Conservation (phyloP, 1,140 invertebrate genomes). For the Eufriesea mexicana region DNA sequence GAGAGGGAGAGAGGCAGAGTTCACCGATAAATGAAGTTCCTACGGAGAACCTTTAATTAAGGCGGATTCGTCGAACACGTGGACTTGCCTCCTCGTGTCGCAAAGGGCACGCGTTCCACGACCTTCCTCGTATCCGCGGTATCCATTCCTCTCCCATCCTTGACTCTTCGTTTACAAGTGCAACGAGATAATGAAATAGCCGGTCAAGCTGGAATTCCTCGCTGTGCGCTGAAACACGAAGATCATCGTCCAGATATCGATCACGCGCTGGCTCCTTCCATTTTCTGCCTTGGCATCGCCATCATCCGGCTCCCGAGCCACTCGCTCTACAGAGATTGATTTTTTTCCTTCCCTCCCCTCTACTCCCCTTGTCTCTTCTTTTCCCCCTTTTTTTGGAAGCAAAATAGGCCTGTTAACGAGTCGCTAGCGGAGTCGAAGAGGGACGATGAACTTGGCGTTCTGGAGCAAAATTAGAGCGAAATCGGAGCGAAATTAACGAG, state of each 20-base stretch:
- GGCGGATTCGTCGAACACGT: conserved; percentile 43
- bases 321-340: conserved; percentile 20
- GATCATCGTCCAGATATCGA: conserved; percentile 33
- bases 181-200: conserved; percentile 51
- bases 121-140: conserved; percentile 13
- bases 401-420: conserved; percentile 5
- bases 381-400: neutral
- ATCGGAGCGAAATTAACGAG: conserved; percentile 11
- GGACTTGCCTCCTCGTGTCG: conserved; percentile 38
- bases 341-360: neutral
- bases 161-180: conserved; percentile 16
- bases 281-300: neutral
- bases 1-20: neutral
- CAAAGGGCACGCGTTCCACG: conserved; percentile 39
- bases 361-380: neutral
- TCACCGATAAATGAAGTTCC: conserved; percentile 54
- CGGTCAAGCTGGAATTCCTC: conserved; percentile 19
- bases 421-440: neutral
- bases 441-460: neutral
- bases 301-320: neutral
- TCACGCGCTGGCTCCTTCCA: neutral
- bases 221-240: conserved; percentile 10
- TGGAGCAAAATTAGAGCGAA: neutral
- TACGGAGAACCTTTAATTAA: conserved; percentile 57
- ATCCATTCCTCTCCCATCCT: neutral